Base-by-base conservation (phyloP, 2,888 invertebrate genomes). In the Stenotaenia linearis region DNA sequence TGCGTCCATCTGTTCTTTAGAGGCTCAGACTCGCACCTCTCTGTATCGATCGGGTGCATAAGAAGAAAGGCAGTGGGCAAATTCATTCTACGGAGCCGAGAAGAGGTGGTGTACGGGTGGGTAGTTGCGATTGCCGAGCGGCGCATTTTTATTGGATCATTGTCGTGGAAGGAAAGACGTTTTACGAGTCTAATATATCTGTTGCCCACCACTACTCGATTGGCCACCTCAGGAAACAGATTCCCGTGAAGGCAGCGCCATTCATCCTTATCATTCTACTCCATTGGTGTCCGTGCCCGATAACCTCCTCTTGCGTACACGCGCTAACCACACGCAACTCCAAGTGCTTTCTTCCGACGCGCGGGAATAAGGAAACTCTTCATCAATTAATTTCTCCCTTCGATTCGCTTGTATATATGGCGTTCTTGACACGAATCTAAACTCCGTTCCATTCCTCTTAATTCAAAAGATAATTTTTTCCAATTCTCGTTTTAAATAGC, bases 91-190 rank as follows among this genome's bases (percentile, higher is more conserved):
- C 28, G 61, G 28, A 25, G 61, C 61, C 25, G 61, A 10, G 25
- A 61, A 61, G 61, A 61, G 61, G 61, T 56, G 21, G 56, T 25
- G 28, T 61, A 28, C 12, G 61, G 61, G 28, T 61, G 61, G 61
- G 61, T 61, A 15, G 61, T 10, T 61, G 61, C 61, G 61, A 61
- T 61, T 61, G 61, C 61, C 61, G 61, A 28, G 61, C 61, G 61
- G 61, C 61, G 61, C 61, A 61, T 61, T 61, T 61, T 61, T 61
- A 61, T 61, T 61, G 61, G 61, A 61, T 61, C 61, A 61, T 61
- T 61, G 61, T 61, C 61, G 61, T 61, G 23, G 61, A 61, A 61
- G 61, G 61, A 61, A 61, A 61, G 61, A 61, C 61, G 61, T 61
- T 61, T 61, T 61, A 61, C 61, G 61, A 61, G 61, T 23, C 61